Conservation (phyloP, 2,888 invertebrate genomes). For the Tetranychus piercei region DNA sequence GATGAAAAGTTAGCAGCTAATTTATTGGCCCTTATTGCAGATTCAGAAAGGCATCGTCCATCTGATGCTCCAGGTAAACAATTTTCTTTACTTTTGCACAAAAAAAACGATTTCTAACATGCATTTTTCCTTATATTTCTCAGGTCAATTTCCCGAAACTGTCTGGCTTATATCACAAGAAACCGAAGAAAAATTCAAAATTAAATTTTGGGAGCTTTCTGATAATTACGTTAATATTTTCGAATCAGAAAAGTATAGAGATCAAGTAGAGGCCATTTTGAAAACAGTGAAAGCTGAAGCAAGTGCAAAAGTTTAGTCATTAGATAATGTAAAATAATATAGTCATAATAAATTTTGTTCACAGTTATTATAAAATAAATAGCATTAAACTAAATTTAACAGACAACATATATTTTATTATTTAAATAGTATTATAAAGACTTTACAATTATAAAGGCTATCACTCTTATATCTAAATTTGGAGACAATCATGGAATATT, state of each 20-base stretch:
- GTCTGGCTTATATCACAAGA: constrained; percentile 14
- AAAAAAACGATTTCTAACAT: neutral
- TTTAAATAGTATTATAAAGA: too few species aligned
- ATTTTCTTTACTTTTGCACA: neutral
- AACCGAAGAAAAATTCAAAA: constrained; percentile 17
- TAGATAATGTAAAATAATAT: too few species aligned
- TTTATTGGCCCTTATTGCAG: constrained; percentile 45
- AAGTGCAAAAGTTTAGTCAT: too few species aligned
- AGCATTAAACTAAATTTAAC: too few species aligned
- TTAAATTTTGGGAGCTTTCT: constrained; percentile 20
- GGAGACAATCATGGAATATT: too few species aligned
- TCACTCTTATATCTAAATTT: too few species aligned
- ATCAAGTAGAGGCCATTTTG: neutral
- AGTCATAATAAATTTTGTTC: too few species aligned
- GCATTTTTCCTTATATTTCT: neutral
- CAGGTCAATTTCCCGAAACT: constrained; percentile 13
- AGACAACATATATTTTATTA: too few species aligned
- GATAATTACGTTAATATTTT: constrained; percentile 20
- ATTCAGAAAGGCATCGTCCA: constrained; percentile 46
- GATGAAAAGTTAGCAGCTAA: constrained; percentile 51
- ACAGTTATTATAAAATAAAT: too few species aligned
- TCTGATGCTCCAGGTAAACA: constrained; percentile 17
- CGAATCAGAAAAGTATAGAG: neutral
- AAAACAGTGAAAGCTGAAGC: neutral
- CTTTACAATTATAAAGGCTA: too few species aligned